phyloP scores from a whole-genome alignment of 2,113 vertebrate species.

The Ia io region DNA sequence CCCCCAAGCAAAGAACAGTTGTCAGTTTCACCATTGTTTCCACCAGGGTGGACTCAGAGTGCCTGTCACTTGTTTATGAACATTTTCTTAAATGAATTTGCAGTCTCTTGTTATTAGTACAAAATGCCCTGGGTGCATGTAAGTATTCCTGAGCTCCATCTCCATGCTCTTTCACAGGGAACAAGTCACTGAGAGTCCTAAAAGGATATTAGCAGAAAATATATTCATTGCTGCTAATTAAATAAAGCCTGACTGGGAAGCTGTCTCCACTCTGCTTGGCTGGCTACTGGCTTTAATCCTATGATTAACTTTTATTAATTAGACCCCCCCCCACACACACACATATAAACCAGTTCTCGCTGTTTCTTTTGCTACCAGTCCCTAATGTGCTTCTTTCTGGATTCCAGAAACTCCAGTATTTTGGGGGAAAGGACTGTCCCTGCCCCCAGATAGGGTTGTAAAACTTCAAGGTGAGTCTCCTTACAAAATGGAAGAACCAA shows the following conservation, averaged over 20 bases:
- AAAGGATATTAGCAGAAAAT: constrained; percentile 40
- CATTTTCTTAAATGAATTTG: constrained; percentile 63
- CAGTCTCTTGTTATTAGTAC: constrained; percentile 48
- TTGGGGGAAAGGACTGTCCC: not conserved
- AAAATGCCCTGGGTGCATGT: constrained; percentile 19
- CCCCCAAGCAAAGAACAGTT: constrained; percentile 53
- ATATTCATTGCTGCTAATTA: constrained; percentile 80
- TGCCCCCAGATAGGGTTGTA: not conserved
- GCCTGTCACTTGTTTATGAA: constrained; percentile 61
- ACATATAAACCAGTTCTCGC: not conserved
- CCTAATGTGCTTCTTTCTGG: not conserved
- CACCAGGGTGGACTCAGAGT: constrained; percentile 17
- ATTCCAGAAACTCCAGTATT: constrained; percentile 16
- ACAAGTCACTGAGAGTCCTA: constrained; percentile 25
- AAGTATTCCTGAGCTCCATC: constrained; percentile 38
- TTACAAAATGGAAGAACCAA: not conserved
- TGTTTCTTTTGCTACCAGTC: not conserved
- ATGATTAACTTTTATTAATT: constrained; percentile 76
- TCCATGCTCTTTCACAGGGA: constrained; percentile 21
- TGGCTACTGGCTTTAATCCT: constrained; percentile 65
- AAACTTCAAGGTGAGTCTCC: not conserved
- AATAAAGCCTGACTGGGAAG: constrained; percentile 55
- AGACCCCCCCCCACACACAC: not conserved
- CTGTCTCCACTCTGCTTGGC: not conserved
- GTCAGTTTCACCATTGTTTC: constrained; percentile 55